Base-by-base conservation (phyloP, 1,140 invertebrate species). In the Aphelinus certus region DNA sequence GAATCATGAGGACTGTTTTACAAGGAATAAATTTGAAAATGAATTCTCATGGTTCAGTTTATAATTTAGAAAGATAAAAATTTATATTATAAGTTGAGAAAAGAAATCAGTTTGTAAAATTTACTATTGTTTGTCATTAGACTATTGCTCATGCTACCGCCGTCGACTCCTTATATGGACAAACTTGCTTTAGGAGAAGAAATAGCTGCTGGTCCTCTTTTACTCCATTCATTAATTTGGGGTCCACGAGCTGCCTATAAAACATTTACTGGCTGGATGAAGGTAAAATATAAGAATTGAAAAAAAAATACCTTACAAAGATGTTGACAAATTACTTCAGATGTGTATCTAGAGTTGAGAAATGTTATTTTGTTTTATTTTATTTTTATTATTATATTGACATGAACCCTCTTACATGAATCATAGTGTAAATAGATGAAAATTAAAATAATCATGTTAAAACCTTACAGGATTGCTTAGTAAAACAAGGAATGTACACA, bases 401-500 rank as follows among this genome's bases (percentile, higher is more conserved):
- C 26, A 26, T 26, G 26, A 26, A 26, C 26, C 26, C 26, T 26
- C 26, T 26, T 26, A 26, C 26, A 26, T 26, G 0, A 26, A 26
- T 26, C 26, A 26, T 26, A 26, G 26, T 26, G 26, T 26, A 26
- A 26, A 26, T 26, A 42, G 60, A 57, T 9, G 51, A 53, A 53
- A 6, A 9, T 60, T n/a, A 26, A 60, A 60, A 46, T n/a, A 63
- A 46, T 46, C 26, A n/a, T 63, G 61, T 63, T 62, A 58, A 43
- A 49, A 68, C 66, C 43, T 58, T 55, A 42, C 89, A 95, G 89
- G 95, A 96, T 82, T 93, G 92, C 70, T 88, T 96, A n/a, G 94
- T 95, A 3, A 96, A 96, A 82, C 95, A 97, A 90, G 95, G 95
- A 62, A 91, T 96, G 89, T 95, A 93, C 71, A 94, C 93, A 0